These are phyloP conservation scores for Onychomys arenicola DNA, from an alignment of 2,797 vertebrate species.

Conservation along the genomic window DNA sequence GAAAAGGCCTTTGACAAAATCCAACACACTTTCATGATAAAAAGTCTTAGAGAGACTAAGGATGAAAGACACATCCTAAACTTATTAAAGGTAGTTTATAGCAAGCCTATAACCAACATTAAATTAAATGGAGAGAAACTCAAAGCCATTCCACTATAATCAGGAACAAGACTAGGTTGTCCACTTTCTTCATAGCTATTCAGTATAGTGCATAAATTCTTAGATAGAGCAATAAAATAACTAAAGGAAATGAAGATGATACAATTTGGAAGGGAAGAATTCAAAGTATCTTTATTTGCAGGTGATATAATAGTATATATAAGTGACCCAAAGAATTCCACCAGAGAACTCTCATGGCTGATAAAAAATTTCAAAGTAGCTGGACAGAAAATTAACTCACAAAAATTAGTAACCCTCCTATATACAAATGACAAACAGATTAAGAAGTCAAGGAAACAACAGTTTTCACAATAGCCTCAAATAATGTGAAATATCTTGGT, in stretches of 20 bases:
- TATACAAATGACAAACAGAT: no score
- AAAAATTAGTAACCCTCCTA: no score
- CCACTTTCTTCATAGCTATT: background rate
- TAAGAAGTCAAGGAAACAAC: no score
- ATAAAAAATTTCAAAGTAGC: background rate
- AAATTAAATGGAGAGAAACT: background rate
- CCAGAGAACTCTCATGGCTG: background rate
- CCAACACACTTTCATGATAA: background rate
- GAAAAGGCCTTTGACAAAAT: background rate
- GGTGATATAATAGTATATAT: background rate
- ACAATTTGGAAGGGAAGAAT: background rate
- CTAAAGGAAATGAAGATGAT: background rate
- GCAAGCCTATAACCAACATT: background rate
- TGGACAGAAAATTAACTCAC: background rate
- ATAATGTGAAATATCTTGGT: no score
- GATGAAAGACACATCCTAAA: background rate
- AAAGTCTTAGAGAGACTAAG: background rate
- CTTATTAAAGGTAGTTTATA: background rate
- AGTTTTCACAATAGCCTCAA: no score
- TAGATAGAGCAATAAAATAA: background rate
- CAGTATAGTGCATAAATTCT: background rate
- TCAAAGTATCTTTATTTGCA: background rate
- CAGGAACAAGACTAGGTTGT: background rate
- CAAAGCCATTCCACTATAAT: background rate
- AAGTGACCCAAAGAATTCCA: background rate